Evolutionary conservation across 2,888 invertebrate species (phyloP).

Genomic region (Polyploca ridens): DNA sequence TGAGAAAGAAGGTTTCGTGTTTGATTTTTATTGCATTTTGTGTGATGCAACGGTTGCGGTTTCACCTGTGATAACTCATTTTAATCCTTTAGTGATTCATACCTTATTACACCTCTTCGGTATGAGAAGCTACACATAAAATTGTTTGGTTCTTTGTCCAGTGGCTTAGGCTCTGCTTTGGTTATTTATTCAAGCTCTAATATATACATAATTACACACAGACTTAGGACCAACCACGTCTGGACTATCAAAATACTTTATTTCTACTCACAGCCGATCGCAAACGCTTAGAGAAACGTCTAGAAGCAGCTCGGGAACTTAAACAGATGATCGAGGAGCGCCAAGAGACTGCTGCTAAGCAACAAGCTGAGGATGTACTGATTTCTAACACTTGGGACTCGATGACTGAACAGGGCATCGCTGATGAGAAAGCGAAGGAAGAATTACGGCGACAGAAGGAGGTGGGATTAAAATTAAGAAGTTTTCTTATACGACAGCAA

Average conservation of each 20-base stretch:
- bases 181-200: too few relatives aligned
- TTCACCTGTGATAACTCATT: too few relatives aligned
- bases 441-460: slow-evolving; percentile 55
- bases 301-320: slow-evolving; percentile 47
- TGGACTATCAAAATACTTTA: too few relatives aligned
- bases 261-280: slow-evolving; percentile 42
- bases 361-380: slow-evolving; percentile 40
- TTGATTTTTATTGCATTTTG: background rate
- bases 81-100: too few relatives aligned
- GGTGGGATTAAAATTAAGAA: slow-evolving; percentile 37
- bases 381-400: slow-evolving; percentile 65
- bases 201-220: too few relatives aligned
- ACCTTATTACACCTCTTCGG: too few relatives aligned
- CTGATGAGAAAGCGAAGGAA: slow-evolving; percentile 44
- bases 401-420: slow-evolving; percentile 53
- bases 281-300: slow-evolving; percentile 42
- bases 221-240: too few relatives aligned
- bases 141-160: too few relatives aligned
- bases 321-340: slow-evolving; percentile 54
- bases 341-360: slow-evolving; percentile 33
- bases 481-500: too few relatives aligned
- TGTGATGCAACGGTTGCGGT: too few relatives aligned
- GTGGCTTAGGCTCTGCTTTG: too few relatives aligned
- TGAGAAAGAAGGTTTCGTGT: slow-evolving; percentile 64
- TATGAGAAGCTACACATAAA: too few relatives aligned